Conservation (phyloP, 2,113 vertebrate genomes). For the Oenanthe melanoleuca region DNA sequence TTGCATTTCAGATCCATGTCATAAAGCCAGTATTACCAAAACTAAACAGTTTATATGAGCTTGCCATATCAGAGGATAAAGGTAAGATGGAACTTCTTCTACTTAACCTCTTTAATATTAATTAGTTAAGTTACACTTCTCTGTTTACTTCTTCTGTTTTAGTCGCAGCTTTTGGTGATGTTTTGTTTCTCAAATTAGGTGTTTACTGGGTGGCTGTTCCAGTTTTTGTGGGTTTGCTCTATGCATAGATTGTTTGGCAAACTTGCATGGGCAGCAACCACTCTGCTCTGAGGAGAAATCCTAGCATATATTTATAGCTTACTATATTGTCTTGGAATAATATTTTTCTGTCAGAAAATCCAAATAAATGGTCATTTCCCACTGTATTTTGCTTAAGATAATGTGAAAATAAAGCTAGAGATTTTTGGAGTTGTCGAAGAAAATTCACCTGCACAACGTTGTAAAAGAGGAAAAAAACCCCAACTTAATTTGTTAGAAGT, state of each 20-base stretch:
- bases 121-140: background rate
- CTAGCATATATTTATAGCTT: background rate
- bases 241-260: background rate
- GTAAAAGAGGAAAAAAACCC: accelerated
- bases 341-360: background rate
- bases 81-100: conserved; percentile 67
- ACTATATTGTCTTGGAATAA: accelerated
- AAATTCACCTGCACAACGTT: background rate
- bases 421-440: background rate
- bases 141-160: background rate
- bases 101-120: background rate
- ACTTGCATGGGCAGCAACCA: accelerated
- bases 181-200: background rate
- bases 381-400: background rate
- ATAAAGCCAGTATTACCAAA: conserved; percentile 92
- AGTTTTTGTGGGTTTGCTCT: background rate
- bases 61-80: conserved; percentile 73
- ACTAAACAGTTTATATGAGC: conserved; percentile 85
- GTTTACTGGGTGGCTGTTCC: background rate
- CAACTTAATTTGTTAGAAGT: background rate
- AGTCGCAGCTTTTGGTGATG: background rate
- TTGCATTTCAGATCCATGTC: conserved; percentile 86
- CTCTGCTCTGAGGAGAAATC: background rate
- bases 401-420: background rate
- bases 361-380: background rate